phyloP scores from a whole-genome alignment of 2,888 invertebrate species.

The Eupithecia subfuscata region DNA sequence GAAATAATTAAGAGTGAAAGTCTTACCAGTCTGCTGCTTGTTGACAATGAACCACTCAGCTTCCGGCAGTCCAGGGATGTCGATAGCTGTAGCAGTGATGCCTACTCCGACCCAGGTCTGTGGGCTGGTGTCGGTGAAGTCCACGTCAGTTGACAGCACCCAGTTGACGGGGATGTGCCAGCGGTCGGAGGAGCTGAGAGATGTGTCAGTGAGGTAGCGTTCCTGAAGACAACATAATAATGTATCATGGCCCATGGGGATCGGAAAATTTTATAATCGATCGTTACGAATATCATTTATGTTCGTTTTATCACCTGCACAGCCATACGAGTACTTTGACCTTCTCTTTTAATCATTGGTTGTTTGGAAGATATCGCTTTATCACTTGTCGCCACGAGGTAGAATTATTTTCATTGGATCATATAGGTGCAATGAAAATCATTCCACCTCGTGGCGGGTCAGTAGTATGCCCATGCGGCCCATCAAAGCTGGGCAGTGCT shows the following conservation, averaged over 20 bases:
- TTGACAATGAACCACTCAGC: conserved; percentile 86
- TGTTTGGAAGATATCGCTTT: too few species aligned
- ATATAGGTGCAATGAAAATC: too few species aligned
- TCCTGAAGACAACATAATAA: conserved; percentile 49
- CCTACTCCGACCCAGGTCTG: conserved; percentile 74
- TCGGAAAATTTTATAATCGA: background rate
- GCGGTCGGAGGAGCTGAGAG: conserved; percentile 56
- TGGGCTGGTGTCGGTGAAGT: conserved; percentile 79
- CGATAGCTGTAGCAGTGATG: conserved; percentile 54
- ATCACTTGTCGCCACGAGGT: too few species aligned
- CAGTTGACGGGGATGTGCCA: conserved; percentile 85
- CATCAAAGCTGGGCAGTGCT: too few species aligned
- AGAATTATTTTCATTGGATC: too few species aligned
- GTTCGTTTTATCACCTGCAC: too few species aligned
- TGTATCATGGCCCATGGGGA: background rate
- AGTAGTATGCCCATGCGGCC: too few species aligned
- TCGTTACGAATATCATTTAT: background rate
- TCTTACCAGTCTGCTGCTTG: conserved; percentile 84
- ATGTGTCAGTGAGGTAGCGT: conserved; percentile 69
- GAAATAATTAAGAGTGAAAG: background rate
- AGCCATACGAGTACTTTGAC: too few species aligned
- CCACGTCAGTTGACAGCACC: conserved; percentile 66
- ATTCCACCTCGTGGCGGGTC: too few species aligned
- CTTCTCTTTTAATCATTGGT: too few species aligned
- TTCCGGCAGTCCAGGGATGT: conserved; percentile 57